Base-by-base conservation (phyloP, 2,113 vertebrate species). In the Sinocyclocheilus anophthalmus region DNA sequence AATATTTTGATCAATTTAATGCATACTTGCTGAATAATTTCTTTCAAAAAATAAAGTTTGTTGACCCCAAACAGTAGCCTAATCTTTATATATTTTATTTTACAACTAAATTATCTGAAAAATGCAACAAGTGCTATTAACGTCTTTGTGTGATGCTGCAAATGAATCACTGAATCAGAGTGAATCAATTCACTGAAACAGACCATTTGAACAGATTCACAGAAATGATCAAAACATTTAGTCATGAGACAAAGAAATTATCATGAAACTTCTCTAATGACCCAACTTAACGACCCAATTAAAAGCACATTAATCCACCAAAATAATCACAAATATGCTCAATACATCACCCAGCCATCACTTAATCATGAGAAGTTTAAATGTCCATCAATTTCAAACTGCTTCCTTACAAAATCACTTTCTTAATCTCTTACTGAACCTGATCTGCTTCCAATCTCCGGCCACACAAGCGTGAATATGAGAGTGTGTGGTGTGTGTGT, bases 391-490 rank as follows among this genome's bases (percentile, higher is more conserved):
- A 2, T 0, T 37, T 57, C 30, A 6, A 65, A 37, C 20, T 5
- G 7, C 48, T n/a, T 84, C 45, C 12, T 59, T 39, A 11, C 59
- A 61, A 42, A 80, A 80, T 22, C 33, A 61, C 10, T 69, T 76
- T 50, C 42, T 67, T 78, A 20, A 45, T 50, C 86, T 50, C 42
- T 20, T 13, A n/a, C 24, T 84, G 63, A 79, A 61, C 75, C 50
- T 37, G 61, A 80, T 75, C 76, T 50, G 65, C 72, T 59, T 55
- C 30, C 37, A 20, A n/a, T 42, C 55, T 87, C 33, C 24, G 55
- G 39, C 42, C 42, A 45, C 42, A 45, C 42, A 45, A 45, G 42
- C 42, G 1, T 1, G 42, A 45, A 45, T 45, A 45, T 10, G 42
- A 45, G 42, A 53, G 48, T 3, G 48, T 50, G 11, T 13, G 16